phyloP scores from a whole-genome alignment of 64 coral and sea anemone species.

The Montipora cactus region DNA sequence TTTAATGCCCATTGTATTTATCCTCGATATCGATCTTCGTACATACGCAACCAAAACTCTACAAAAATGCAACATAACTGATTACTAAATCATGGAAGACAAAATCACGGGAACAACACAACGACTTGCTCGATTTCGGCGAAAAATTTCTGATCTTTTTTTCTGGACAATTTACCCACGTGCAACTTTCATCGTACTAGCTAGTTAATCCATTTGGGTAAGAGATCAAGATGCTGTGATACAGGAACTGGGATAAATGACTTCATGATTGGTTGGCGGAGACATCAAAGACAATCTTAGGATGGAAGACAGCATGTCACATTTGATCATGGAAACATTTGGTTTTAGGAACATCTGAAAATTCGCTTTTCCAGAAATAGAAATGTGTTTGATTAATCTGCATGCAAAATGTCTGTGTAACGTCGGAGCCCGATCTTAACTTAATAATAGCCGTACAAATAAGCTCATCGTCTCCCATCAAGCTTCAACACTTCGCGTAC shows the following conservation, averaged over 20 bases:
- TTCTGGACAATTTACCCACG: not conserved
- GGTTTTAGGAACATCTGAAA: constrained; percentile 40
- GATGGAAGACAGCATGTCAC: constrained; percentile 11
- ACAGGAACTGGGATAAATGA: constrained; percentile 7
- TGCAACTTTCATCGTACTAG: not conserved
- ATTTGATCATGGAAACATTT: constrained; percentile 35
- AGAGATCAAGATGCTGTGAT: not conserved
- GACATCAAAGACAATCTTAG: constrained; percentile 30
- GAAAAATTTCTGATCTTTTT: too few relatives aligned
- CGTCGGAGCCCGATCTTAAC: not conserved
- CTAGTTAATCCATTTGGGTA: not conserved
- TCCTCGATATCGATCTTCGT: too few relatives aligned
- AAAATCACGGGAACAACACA: too few relatives aligned
- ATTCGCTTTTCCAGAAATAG: constrained; percentile 56
- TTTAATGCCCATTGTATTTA: too few relatives aligned
- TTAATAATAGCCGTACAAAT: not conserved
- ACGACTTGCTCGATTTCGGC: too few relatives aligned
- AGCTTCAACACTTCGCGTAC: not conserved
- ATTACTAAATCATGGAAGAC: too few relatives aligned
- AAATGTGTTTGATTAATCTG: not conserved
- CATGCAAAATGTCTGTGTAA: not conserved
- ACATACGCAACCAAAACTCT: too few relatives aligned
- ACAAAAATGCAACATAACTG: too few relatives aligned
- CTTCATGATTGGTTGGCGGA: constrained; percentile 41
- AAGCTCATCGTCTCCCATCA: not conserved